phyloP scores from a whole-genome alignment of 2,113 vertebrate genomes.

The Atherinomorus stipes region DNA sequence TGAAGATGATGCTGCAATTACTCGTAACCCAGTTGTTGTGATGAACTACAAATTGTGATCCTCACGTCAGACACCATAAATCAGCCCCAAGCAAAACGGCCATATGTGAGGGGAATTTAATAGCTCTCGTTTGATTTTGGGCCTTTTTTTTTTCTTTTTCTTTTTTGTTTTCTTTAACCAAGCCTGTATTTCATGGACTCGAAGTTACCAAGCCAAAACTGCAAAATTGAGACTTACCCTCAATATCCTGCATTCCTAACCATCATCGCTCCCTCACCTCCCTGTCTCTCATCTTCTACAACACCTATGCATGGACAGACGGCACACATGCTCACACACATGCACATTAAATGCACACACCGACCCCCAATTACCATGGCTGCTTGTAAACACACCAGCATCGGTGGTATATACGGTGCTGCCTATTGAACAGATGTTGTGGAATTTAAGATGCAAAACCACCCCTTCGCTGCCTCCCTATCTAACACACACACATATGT shows the following conservation, averaged over 20 bases:
- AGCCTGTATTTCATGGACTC: slow-evolving; percentile 39
- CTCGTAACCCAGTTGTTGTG: slow-evolving; percentile 76
- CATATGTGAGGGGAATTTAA: slow-evolving; percentile 71
- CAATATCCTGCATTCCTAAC: slow-evolving; percentile 37
- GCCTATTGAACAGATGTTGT: slow-evolving; percentile 90
- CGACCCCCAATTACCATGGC: slow-evolving; percentile 74
- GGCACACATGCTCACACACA: slow-evolving; percentile 62
- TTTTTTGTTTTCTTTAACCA: slow-evolving; percentile 22
- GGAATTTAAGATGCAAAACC: slow-evolving; percentile 90
- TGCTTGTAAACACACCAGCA: slow-evolving; percentile 76
- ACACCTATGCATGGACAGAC: slow-evolving; percentile 68
- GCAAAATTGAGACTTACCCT: slow-evolving; percentile 43
- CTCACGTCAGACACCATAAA: slow-evolving; percentile 65
- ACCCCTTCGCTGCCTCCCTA: slow-evolving; percentile 69
- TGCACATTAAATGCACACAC: slow-evolving; percentile 46
- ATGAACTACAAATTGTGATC: slow-evolving; percentile 67
- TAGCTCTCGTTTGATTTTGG: slow-evolving; percentile 58
- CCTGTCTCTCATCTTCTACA: slow-evolving; percentile 15
- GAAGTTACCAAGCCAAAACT: slow-evolving; percentile 56
- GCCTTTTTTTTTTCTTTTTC: neutral
- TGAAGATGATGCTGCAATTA: slow-evolving; percentile 65
- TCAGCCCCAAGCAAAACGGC: slow-evolving; percentile 68
- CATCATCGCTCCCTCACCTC: slow-evolving; percentile 12
- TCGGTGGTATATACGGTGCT: slow-evolving; percentile 67
- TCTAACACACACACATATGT: slow-evolving; percentile 55